phyloP scores from a whole-genome alignment of 1,140 invertebrate genomes.

The Eciton burchellii region DNA sequence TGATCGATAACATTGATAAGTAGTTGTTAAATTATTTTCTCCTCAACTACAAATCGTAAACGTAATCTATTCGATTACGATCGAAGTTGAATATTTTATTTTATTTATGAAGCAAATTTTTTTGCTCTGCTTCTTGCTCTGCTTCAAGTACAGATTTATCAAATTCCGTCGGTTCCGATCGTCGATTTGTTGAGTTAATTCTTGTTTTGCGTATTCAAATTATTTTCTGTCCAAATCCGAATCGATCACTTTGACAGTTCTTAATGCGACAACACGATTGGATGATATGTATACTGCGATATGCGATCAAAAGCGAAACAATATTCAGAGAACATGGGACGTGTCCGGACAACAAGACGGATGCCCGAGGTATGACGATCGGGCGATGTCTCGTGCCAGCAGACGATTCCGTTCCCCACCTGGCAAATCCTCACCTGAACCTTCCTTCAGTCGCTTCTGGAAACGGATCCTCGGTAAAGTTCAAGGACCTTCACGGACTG shows the following conservation, averaged over 20 bases:
- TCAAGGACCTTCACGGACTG: conserved; percentile 71
- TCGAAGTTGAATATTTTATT: no score
- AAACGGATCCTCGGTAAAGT: conserved; percentile 70
- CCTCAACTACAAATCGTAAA: background rate
- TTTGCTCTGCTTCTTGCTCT: background rate
- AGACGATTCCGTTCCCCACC: conserved; percentile 72
- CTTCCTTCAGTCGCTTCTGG: conserved; percentile 52
- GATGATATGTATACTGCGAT: no score
- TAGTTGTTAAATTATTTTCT: background rate
- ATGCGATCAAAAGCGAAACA: background rate
- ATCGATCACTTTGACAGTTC: no score
- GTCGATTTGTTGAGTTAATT: no score
- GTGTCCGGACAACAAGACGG: conserved; percentile 70
- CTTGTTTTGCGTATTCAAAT: no score
- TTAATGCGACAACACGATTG: no score
- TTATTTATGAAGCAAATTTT: background rate
- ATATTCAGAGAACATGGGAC: conserved; percentile 40
- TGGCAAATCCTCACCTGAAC: conserved; percentile 50
- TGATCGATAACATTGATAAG: conserved; percentile 73
- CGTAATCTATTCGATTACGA: background rate
- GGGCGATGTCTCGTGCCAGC: conserved; percentile 62
- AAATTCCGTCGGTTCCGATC: no score
- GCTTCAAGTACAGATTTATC: background rate
- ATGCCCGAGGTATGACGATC: conserved; percentile 68
- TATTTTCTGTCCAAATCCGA: no score